Conservation (phyloP, 2,113 vertebrate genomes). For the Panthera uncia region DNA sequence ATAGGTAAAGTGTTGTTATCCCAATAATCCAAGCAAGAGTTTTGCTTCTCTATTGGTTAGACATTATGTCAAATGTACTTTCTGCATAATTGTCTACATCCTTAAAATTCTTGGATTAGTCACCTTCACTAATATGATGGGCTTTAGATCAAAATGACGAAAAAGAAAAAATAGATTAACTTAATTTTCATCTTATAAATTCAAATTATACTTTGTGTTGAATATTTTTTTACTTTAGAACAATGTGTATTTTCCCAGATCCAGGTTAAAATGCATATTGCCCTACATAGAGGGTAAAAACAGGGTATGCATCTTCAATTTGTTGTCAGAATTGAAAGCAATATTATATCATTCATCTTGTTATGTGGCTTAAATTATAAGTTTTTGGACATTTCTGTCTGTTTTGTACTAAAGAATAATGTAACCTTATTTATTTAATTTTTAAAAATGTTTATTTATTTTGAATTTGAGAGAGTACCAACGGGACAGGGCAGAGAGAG, state of each 20-base stretch:
- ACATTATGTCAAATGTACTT: not conserved
- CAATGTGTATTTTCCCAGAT: not conserved
- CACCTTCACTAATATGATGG: not conserved
- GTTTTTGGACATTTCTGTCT: not conserved
- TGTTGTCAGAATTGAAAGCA: not conserved
- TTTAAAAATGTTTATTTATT: no score
- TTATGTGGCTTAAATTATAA: not conserved
- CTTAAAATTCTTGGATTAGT: not conserved
- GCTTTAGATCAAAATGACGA: not conserved
- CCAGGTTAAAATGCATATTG: slow-evolving; percentile 2
- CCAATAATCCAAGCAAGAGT: not conserved
- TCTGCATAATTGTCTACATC: not conserved
- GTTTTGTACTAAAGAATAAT: not conserved
- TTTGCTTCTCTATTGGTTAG: not conserved
- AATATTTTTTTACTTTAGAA: not conserved
- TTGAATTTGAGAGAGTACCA: no score
- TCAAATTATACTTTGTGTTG: not conserved
- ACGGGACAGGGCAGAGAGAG: no score
- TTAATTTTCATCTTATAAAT: not conserved
- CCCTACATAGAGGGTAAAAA: not conserved
- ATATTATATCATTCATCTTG: not conserved
- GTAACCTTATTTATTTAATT: not conserved
- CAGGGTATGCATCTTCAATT: not conserved
- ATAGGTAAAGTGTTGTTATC: not conserved
- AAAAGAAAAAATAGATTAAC: not conserved